phyloP scores from a whole-genome alignment of 2,113 vertebrate genomes.

The Dromas ardeola region DNA sequence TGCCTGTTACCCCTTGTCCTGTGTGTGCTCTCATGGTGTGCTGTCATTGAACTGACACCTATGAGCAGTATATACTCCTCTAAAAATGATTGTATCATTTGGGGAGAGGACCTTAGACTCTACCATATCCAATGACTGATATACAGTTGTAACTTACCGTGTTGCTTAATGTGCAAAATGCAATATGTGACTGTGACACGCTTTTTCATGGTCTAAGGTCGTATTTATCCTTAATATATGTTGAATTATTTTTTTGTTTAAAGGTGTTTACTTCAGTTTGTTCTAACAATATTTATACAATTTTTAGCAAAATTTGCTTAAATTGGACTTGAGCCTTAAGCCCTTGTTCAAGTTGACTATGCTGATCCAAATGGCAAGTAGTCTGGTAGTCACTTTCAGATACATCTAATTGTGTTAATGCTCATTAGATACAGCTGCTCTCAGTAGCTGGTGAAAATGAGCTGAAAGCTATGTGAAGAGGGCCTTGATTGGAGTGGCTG shows the following conservation, averaged over 20 bases:
- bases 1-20: too few species aligned
- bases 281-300: background rate
- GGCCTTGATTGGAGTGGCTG: background rate
- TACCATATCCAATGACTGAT: background rate
- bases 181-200: background rate
- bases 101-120: background rate
- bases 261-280: background rate
- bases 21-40: rapidly evolving
- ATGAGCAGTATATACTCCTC: background rate
- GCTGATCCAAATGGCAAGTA: background rate
- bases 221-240: background rate
- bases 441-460: background rate
- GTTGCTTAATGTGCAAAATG: background rate
- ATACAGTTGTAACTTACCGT: background rate
- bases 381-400: background rate
- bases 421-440: background rate
- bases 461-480: background rate
- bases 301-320: background rate
- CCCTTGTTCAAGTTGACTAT: background rate
- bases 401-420: background rate
- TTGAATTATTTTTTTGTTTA: background rate
- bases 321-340: background rate
- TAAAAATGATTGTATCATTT: background rate
- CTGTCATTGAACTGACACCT: background rate
- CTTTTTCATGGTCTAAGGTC: background rate